A percentile compares a stretch with the other conserved stretches of the same genome.
Conservation (phyloP, 2,113 vertebrate species). For the Cebidichthys violaceus region DNA sequence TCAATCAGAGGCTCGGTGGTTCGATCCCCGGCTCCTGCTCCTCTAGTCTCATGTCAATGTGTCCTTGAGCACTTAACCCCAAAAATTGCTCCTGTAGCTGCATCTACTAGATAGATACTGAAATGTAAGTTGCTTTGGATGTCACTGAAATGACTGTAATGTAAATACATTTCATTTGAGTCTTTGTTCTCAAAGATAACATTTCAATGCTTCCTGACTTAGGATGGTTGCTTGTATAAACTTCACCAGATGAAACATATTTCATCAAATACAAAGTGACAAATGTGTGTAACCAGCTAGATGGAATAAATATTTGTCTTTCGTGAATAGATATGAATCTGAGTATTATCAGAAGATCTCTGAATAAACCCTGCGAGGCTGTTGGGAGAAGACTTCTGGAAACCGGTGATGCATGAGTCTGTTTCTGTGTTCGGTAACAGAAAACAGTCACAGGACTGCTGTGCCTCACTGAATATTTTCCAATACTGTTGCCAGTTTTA, state of each 20-base stretch:
- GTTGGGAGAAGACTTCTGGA: constrained; percentile 8
- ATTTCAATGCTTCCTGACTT: neutral
- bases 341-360: constrained; percentile 3
- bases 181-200: constrained; percentile 18
- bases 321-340: constrained; percentile 26
- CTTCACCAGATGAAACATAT: constrained; percentile 1
- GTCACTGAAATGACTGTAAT: no score
- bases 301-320: constrained; percentile 53
- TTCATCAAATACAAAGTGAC: constrained; percentile 46
- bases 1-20: no score
- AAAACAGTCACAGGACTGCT: neutral
- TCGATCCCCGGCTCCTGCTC: no score
- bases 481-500: neutral
- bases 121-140: no score
- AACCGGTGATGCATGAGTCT: constrained; percentile 20
- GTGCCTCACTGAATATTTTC: neutral
- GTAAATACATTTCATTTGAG: constrained; percentile 5
- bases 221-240: constrained; percentile 29
- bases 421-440: constrained; percentile 9
- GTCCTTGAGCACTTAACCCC: no score
- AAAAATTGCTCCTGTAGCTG: no score
- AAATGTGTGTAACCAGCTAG: constrained; percentile 23
- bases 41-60: no score
- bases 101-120: no score
- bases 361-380: constrained; percentile 14